These are phyloP conservation scores for Parus major DNA, from an alignment of 2,113 vertebrate species.

Conservation along the genomic window DNA sequence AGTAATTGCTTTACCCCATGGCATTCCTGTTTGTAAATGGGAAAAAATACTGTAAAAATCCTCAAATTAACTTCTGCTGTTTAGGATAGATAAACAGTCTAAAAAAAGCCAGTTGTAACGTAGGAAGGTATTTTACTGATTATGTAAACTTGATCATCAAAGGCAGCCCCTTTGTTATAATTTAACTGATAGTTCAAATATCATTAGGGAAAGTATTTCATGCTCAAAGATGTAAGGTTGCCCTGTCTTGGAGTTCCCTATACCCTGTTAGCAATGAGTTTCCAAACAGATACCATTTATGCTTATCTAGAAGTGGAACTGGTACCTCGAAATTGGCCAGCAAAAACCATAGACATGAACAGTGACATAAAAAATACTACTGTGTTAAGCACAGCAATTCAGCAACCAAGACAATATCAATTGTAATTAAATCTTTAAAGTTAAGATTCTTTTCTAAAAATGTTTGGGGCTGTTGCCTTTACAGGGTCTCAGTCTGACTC, in stretches of 20 bases:
- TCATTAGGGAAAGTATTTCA: conserved; percentile 51
- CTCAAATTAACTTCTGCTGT: conserved; percentile 73
- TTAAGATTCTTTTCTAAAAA: not conserved
- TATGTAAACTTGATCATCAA: conserved; percentile 52
- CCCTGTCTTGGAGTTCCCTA: conserved; percentile 1
- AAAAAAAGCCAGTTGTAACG: conserved; percentile 24
- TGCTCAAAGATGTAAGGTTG: conserved; percentile 39
- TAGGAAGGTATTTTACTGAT: conserved; percentile 61
- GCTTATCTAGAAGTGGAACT: conserved; percentile 9
- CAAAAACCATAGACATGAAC: not conserved
- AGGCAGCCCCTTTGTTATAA: conserved; percentile 15
- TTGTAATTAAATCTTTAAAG: not conserved
- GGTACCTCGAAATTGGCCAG: not conserved
- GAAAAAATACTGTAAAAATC: conserved; percentile 73
- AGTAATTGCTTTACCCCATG: conserved; percentile 75
- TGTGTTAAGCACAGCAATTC: not conserved
- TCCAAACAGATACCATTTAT: conserved; percentile 36
- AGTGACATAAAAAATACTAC: not conserved
- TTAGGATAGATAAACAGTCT: conserved; percentile 57
- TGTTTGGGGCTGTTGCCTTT: not conserved
- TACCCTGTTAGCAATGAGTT: conserved; percentile 26
- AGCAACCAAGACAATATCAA: not conserved
- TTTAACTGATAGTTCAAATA: not conserved
- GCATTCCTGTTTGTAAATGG: conserved; percentile 71
- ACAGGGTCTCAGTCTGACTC: not conserved